A percentile compares a stretch with the other conserved stretches of the same genome.
Evolutionary conservation across 2,888 invertebrate genomes (phyloP).

Genomic region (Rhingia campestris): DNA sequence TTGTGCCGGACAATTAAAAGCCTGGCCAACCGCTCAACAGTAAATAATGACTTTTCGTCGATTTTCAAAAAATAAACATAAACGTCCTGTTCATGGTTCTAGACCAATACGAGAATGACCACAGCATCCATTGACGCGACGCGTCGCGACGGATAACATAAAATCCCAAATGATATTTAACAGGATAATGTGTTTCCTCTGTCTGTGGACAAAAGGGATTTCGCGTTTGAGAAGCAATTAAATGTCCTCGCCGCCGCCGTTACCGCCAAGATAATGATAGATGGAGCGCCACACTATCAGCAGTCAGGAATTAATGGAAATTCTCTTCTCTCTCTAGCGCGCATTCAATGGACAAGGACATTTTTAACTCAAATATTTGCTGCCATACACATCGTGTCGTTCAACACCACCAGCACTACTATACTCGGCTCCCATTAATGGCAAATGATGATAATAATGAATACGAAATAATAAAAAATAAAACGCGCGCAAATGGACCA

Average conservation of each 20-base stretch:
- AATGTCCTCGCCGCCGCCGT: constrained; percentile 34
- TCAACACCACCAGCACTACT: constrained; percentile 3
- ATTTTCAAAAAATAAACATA: constrained; percentile 40
- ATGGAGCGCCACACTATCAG: constrained; percentile 40
- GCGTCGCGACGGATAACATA: constrained; percentile 17
- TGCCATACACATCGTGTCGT: constrained; percentile 4
- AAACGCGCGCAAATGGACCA: constrained; percentile 51
- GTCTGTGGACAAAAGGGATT: constrained; percentile 65
- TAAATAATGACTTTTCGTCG: constrained; percentile 59
- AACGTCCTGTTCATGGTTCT: background rate
- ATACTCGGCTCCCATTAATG: constrained; percentile 45
- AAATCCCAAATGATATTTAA: constrained; percentile 63
- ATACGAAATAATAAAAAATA: constrained; percentile 56
- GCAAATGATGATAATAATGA: constrained; percentile 59
- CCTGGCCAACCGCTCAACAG: constrained; percentile 48
- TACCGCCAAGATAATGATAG: constrained; percentile 60
- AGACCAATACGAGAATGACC: constrained; percentile 1
- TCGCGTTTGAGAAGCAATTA: constrained; percentile 60
- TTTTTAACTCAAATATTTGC: constrained; percentile 48
- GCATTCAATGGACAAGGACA: constrained; percentile 10
- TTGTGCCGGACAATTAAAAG: constrained; percentile 67
- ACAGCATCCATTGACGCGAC: background rate
- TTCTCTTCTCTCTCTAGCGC: background rate
- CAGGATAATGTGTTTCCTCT: constrained; percentile 45
- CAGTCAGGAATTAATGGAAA: constrained; percentile 48